These are phyloP conservation scores for Carduelis carduelis DNA, from an alignment of 2,797 vertebrate species.

Conservation along the genomic window DNA sequence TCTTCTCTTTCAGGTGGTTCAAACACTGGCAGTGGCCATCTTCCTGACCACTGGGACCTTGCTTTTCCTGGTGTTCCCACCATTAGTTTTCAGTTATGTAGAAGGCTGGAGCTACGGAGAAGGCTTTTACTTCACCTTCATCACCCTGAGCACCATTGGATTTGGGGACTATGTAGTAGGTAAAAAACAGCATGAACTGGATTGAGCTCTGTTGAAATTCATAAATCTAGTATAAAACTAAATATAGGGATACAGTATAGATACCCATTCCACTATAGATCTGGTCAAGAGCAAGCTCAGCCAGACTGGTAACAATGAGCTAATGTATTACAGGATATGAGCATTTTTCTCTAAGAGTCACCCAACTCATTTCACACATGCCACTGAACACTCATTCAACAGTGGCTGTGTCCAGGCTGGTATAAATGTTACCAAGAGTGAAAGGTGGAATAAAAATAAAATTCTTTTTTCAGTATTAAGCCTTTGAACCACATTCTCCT, in stretches of 20 bases:
- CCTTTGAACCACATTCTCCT: neutral
- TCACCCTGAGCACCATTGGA: constrained; percentile 93
- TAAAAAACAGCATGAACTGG: constrained; percentile 65
- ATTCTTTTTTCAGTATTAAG: neutral
- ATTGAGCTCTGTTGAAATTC: neutral
- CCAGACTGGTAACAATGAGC: neutral
- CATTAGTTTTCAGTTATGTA: constrained; percentile 88
- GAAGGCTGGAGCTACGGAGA: constrained; percentile 91
- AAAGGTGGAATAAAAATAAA: neutral
- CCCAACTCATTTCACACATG: neutral
- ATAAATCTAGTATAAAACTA: neutral
- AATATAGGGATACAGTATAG: neutral
- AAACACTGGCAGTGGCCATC: constrained; percentile 77
- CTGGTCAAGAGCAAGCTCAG: neutral
- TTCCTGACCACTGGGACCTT: constrained; percentile 84
- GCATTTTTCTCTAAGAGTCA: neutral
- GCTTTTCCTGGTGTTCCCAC: constrained; percentile 85
- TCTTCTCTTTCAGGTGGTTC: constrained; percentile 70
- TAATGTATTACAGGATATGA: neutral
- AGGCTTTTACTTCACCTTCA: constrained; percentile 93
- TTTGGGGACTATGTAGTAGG: constrained; percentile 93
- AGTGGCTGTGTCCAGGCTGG: neutral
- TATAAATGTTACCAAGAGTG: neutral
- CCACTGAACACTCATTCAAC: neutral
- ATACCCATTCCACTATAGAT: neutral